A percentile compares a stretch with the other conserved stretches of the same genome.
Evolutionary conservation across 2,888 invertebrate species (phyloP).

Genomic region (Drosophila atroscutellata): DNA sequence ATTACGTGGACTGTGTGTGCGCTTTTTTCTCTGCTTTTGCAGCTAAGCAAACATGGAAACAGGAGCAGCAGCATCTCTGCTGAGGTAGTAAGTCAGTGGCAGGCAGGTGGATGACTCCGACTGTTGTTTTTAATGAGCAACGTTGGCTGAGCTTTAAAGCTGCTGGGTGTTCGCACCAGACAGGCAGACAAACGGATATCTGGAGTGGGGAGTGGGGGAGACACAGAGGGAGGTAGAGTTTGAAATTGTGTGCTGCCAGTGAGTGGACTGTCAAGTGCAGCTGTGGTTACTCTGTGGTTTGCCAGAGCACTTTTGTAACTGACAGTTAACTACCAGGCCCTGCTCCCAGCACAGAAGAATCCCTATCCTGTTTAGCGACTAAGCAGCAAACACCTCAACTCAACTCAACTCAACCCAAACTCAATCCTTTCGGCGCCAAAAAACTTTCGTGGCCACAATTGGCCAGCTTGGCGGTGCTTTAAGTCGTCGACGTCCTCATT

Average conservation of each 20-base stretch:
- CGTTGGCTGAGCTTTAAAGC: constrained; percentile 55
- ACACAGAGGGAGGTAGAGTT: not conserved
- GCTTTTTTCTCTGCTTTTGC: constrained; percentile 40
- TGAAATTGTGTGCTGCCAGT: constrained; percentile 23
- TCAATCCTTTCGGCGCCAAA: constrained; percentile 41
- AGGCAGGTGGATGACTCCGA: constrained; percentile 63
- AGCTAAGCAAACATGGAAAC: constrained; percentile 51
- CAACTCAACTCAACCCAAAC: constrained; percentile 37
- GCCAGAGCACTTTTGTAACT: constrained; percentile 52
- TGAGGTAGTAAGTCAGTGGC: constrained; percentile 44
- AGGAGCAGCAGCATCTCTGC: constrained; percentile 17
- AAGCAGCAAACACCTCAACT: constrained; percentile 43
- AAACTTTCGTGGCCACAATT: constrained; percentile 50
- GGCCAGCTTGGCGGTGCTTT: constrained; percentile 46
- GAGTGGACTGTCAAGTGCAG: constrained; percentile 65
- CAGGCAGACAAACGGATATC: constrained; percentile 4
- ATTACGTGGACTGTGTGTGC: constrained; percentile 70
- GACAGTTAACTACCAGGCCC: constrained; percentile 16
- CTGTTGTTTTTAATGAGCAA: constrained; percentile 70
- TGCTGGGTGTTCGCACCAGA: constrained; percentile 41
- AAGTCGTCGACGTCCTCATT: constrained; percentile 31
- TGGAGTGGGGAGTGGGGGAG: not conserved
- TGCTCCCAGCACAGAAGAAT: not conserved
- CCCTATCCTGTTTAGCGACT: constrained; percentile 10
- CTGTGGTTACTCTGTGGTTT: constrained; percentile 55